Percentiles rank a stretch among this genome's conserved stretches.
Evolutionary conservation across 2,888 invertebrate genomes (phyloP).

Genomic region (Macrophya alboannulata): DNA sequence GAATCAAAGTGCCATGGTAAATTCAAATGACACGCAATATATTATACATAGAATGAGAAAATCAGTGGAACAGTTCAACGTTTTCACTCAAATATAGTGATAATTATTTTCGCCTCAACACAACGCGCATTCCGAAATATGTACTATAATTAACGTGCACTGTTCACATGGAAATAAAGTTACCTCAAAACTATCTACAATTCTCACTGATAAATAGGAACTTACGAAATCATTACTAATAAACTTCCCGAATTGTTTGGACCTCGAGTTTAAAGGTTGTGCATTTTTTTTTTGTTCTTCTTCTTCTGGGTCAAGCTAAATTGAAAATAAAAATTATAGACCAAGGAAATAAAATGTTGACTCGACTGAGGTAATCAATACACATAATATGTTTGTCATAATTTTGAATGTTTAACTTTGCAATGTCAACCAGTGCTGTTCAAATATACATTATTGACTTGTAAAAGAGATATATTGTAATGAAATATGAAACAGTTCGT

Average conservation of each 20-base stretch:
- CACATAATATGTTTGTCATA: background rate
- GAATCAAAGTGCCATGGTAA: background rate
- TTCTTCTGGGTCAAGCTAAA: background rate
- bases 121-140: background rate
- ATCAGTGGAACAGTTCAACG: background rate
- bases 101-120: background rate
- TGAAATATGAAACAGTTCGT: background rate
- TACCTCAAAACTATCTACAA: constrained; percentile 25
- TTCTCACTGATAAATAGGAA: constrained; percentile 8
- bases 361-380: background rate
- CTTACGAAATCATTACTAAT: constrained; percentile 27
- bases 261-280: constrained; percentile 29
- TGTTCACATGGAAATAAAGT: constrained; percentile 7
- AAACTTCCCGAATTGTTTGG: constrained; percentile 36
- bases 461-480: background rate
- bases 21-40: background rate
- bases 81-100: background rate
- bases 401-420: constrained; percentile 33
- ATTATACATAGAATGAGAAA: background rate
- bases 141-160: background rate
- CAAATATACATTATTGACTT: constrained; percentile 11
- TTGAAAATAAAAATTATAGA: background rate
- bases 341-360: background rate
- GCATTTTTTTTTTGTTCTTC: constrained; percentile 17
- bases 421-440: background rate